These are phyloP conservation scores for Pseudochirops cupreus DNA, from an alignment of 2,797 vertebrate species.

Conservation along the genomic window DNA sequence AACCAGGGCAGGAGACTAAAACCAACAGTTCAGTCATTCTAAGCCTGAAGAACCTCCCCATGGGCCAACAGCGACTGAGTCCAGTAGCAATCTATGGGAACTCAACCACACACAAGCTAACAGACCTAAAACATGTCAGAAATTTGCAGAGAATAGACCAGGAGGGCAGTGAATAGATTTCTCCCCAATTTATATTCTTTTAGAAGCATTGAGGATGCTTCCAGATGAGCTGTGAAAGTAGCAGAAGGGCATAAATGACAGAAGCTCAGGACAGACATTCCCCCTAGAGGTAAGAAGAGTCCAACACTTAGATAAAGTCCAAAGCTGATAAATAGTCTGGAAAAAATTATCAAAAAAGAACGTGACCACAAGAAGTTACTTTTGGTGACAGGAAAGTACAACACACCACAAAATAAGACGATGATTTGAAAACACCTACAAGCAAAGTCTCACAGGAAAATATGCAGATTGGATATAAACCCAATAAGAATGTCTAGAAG, in stretches of 20 bases:
- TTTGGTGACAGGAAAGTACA: neutral
- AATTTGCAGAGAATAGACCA: neutral
- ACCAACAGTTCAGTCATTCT: neutral
- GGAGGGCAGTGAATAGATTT: neutral
- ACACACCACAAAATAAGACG: neutral
- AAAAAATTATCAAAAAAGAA: neutral
- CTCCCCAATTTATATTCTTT: neutral
- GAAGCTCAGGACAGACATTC: no score
- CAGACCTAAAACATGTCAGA: neutral
- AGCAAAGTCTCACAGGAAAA: neutral
- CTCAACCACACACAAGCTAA: neutral
- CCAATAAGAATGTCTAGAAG: neutral
- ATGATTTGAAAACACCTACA: neutral
- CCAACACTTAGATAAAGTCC: neutral
- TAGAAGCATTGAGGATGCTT: neutral
- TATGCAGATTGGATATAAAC: neutral
- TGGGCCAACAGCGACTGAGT: no score
- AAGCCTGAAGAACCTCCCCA: neutral
- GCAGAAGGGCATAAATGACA: neutral
- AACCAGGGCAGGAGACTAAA: neutral
- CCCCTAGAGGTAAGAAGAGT: neutral
- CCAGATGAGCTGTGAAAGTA: neutral
- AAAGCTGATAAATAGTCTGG: neutral
- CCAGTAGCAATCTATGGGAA: no score
- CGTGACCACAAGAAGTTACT: neutral